Percentiles rank a stretch among this genome's conserved stretches.
Conservation (phyloP, 2,797 vertebrate genomes). For the Eremophila alpestris region DNA sequence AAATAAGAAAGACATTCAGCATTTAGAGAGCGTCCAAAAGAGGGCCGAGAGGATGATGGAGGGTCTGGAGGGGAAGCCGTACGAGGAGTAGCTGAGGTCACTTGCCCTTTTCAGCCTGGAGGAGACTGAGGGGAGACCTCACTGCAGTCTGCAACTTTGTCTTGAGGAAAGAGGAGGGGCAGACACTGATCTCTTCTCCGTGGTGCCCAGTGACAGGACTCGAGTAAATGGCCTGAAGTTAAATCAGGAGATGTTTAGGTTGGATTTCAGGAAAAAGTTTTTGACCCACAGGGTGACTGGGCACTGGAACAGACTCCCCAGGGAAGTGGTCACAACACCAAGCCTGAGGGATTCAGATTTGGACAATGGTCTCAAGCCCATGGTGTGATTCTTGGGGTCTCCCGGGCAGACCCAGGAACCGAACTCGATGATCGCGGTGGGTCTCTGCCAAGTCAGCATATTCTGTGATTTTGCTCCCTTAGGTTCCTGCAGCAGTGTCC, state of each 20-base stretch:
- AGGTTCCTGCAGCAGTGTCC: neutral
- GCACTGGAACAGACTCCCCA: too few relatives aligned
- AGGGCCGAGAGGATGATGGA: neutral
- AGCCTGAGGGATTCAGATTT: neutral
- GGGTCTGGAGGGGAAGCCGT: neutral
- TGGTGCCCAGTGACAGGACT: too few relatives aligned
- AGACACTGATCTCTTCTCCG: neutral
- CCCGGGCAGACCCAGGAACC: neutral
- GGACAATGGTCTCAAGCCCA: too few relatives aligned
- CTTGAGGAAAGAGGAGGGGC: neutral
- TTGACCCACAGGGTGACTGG: neutral
- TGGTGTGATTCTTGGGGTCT: too few relatives aligned
- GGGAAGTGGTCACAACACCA: too few relatives aligned
- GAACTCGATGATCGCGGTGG: rapidly evolving
- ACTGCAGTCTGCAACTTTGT: neutral
- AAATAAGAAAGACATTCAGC: neutral
- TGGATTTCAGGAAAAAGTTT: neutral
- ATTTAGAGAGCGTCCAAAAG: neutral
- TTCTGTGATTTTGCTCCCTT: neutral
- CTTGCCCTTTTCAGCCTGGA: too few relatives aligned
- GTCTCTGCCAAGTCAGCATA: neutral
- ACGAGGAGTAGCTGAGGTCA: neutral
- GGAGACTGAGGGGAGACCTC: neutral
- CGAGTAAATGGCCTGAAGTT: neutral
- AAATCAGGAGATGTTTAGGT: neutral